Evolutionary conservation across 2,888 invertebrate genomes (phyloP).

Genomic region (Meiosimyza platycephala): DNA sequence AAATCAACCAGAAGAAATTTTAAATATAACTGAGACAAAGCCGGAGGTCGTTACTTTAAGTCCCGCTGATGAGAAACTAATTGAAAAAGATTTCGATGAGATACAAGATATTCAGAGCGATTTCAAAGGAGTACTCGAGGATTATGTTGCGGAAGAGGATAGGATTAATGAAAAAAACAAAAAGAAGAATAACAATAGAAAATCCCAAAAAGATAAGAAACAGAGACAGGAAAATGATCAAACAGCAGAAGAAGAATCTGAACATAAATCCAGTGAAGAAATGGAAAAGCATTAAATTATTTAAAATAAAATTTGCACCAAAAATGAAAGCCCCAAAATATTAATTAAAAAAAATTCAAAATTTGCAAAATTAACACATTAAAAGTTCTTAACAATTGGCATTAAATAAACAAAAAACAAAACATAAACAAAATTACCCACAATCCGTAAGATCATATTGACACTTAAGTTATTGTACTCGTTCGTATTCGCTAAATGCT

Average conservation of each 20-base stretch:
- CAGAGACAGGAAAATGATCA: no score
- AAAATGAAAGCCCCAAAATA: no score
- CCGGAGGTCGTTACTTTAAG: neutral
- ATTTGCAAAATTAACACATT: no score
- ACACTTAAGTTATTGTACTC: neutral
- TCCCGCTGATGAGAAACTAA: neutral
- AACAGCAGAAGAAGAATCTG: neutral
- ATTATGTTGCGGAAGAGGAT: neutral
- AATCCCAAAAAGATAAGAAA: neutral
- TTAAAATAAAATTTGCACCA: neutral
- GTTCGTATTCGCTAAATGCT: no score
- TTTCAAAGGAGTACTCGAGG: neutral
- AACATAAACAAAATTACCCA: no score
- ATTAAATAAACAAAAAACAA: no score
- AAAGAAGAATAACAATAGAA: neutral
- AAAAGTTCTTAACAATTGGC: no score
- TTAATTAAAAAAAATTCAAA: no score
- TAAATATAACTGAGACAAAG: slow-evolving; percentile 43
- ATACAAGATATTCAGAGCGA: slow-evolving; percentile 1
- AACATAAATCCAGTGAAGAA: slow-evolving; percentile 9
- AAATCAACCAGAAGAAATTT: slow-evolving; percentile 38
- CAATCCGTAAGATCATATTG: slow-evolving; percentile 15
- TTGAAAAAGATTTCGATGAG: neutral
- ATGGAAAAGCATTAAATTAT: slow-evolving; percentile 7
- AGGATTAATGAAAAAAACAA: neutral